Evolutionary conservation across 1,140 invertebrate genomes (phyloP).

Genomic region (Zaprionus tsacasi): DNA sequence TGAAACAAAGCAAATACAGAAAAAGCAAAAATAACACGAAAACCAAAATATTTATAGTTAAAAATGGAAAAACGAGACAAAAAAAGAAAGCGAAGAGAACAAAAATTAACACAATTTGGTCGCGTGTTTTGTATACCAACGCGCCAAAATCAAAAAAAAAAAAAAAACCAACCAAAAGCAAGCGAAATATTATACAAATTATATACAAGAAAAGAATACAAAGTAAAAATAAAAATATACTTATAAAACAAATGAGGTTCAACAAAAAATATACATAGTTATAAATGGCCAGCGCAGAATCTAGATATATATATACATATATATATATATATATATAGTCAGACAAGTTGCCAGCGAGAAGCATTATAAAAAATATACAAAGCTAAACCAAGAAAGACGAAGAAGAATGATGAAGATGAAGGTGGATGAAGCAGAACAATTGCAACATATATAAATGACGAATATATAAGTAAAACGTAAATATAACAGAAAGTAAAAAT

Average conservation of each 20-base stretch:
- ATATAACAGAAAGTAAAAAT: conserved; percentile 55
- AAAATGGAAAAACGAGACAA: conserved; percentile 47
- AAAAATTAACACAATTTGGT: conserved; percentile 43
- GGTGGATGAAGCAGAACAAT: conserved; percentile 53
- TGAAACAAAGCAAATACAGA: conserved; percentile 13
- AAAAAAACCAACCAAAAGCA: conserved; percentile 41
- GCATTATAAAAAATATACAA: conserved; percentile 78
- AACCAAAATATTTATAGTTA: conserved; percentile 73
- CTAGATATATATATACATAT: too few relatives aligned
- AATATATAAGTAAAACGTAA: conserved; percentile 72
- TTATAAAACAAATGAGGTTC: conserved; percentile 24
- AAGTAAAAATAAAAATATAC: conserved; percentile 22
- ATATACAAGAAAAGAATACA: conserved; percentile 42
- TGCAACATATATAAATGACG: conserved; percentile 78
- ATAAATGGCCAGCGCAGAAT: conserved; percentile 32
- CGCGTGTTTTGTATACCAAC: conserved; percentile 76
- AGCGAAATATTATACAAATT: conserved; percentile 76
- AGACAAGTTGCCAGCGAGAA: conserved; percentile 44
- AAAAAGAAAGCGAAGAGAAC: conserved; percentile 1
- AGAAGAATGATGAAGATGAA: conserved; percentile 15
- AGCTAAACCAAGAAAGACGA: conserved; percentile 40
- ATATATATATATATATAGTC: conserved; percentile 38
- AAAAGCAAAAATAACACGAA: conserved; percentile 35
- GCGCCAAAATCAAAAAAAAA: conserved; percentile 58
- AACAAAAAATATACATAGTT: conserved; percentile 32